Percentiles rank a stretch among this genome's conserved stretches.
These are phyloP conservation scores for Bubo scandiacus DNA, from an alignment of 2,113 vertebrate species.

Conservation along the genomic window DNA sequence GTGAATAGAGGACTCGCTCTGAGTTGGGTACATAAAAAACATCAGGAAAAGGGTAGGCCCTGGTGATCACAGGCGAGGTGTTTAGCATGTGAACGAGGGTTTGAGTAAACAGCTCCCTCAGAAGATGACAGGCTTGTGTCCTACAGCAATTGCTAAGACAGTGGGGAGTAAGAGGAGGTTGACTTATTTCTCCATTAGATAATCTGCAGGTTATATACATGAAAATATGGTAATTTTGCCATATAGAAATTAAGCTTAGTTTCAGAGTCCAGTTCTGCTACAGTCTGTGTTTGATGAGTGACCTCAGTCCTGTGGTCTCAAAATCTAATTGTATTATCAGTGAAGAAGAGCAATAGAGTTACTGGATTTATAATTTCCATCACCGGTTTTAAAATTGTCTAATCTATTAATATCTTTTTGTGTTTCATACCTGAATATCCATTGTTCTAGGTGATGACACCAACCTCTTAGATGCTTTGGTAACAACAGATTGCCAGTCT, in stretches of 20 bases:
- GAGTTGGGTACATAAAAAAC: background rate
- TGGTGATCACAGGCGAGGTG: background rate
- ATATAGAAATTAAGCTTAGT: background rate
- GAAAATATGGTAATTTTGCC: constrained; percentile 29
- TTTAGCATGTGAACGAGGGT: background rate
- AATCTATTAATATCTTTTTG: background rate
- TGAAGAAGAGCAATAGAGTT: background rate
- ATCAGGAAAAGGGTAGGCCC: background rate
- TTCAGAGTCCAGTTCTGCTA: background rate
- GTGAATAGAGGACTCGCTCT: background rate
- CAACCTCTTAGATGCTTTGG: background rate
- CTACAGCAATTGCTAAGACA: background rate
- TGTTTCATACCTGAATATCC: background rate
- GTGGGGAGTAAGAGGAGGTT: background rate
- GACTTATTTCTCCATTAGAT: background rate
- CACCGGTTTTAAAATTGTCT: background rate
- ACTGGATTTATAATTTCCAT: background rate
- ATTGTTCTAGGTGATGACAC: background rate
- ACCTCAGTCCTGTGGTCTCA: background rate
- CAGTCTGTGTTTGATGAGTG: background rate
- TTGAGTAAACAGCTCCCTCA: background rate
- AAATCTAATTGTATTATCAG: background rate
- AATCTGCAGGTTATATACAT: constrained; percentile 32
- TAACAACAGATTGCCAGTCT: background rate
- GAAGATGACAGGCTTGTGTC: background rate